Conservation (phyloP, 2,797 vertebrate species). For the Arvicola amphibius region DNA sequence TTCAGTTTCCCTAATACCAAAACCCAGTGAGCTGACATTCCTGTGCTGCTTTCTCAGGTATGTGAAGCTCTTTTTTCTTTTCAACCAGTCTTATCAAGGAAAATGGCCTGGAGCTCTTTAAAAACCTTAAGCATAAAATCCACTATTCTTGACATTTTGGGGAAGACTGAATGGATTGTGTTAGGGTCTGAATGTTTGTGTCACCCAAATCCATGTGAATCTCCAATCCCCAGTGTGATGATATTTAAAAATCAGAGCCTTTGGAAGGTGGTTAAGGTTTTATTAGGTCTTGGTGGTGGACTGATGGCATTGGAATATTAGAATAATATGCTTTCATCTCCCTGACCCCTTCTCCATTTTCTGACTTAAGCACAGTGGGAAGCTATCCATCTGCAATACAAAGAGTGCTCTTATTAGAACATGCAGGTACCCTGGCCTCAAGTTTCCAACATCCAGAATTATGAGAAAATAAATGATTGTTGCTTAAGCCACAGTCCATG, state of each 20-base stretch:
- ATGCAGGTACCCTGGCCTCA: neutral
- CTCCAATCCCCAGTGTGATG: neutral
- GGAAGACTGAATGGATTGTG: neutral
- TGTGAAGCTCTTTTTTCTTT: neutral
- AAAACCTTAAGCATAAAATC: neutral
- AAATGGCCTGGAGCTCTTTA: neutral
- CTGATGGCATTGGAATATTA: neutral
- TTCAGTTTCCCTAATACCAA: neutral
- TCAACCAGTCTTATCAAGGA: neutral
- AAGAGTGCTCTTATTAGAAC: neutral
- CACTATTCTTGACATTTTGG: neutral
- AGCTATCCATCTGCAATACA: neutral
- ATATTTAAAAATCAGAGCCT: neutral
- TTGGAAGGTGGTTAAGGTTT: neutral
- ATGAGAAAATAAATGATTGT: neutral
- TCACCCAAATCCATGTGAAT: neutral
- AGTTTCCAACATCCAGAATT: neutral
- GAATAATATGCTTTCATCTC: neutral
- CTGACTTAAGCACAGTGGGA: neutral
- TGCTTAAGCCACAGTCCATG: neutral
- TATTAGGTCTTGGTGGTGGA: neutral
- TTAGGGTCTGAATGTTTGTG: neutral
- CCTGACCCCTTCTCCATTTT: neutral
- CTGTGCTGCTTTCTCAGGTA: neutral
- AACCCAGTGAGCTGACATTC: neutral